phyloP scores from a whole-genome alignment of 2,113 vertebrate genomes.

The Tautogolabrus adspersus region DNA sequence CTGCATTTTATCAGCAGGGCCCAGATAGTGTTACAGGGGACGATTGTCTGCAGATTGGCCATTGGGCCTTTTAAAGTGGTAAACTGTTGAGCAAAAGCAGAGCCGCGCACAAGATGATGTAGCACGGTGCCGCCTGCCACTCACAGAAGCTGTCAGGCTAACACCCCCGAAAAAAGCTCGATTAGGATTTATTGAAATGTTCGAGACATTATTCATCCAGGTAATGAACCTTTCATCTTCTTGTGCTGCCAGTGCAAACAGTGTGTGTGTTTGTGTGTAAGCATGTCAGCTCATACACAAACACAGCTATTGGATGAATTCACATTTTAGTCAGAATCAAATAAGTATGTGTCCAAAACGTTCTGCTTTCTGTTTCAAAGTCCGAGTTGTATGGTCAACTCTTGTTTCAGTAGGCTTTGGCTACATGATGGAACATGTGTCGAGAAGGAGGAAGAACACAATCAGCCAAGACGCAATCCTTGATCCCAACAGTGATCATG shows the following conservation, averaged over 20 bases:
- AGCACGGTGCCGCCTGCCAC: slow-evolving; percentile 59
- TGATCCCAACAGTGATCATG: no score
- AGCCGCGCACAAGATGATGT: slow-evolving; percentile 82
- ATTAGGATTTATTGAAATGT: slow-evolving; percentile 7
- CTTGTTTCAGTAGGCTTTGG: no score
- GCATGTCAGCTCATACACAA: not conserved
- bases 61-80: slow-evolving; percentile 93
- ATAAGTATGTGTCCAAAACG: not conserved
- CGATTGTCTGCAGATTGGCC: slow-evolving; percentile 97
- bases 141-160: slow-evolving; percentile 77
- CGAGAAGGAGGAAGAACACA: no score
- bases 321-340: not conserved
- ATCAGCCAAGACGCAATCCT: no score
- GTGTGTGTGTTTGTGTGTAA: not conserved
- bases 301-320: not conserved
- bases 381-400: no score
- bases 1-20: slow-evolving; percentile 98
- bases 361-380: no score
- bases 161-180: slow-evolving; percentile 61
- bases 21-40: slow-evolving; percentile 97
- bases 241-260: not conserved
- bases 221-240: not conserved
- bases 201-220: not conserved
- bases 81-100: slow-evolving; percentile 95
- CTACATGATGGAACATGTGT: no score